Evolutionary conservation across 1,140 invertebrate genomes (phyloP), one percentile per base, ranked within the genome.

Genomic region (Carposina sasakii): DNA sequence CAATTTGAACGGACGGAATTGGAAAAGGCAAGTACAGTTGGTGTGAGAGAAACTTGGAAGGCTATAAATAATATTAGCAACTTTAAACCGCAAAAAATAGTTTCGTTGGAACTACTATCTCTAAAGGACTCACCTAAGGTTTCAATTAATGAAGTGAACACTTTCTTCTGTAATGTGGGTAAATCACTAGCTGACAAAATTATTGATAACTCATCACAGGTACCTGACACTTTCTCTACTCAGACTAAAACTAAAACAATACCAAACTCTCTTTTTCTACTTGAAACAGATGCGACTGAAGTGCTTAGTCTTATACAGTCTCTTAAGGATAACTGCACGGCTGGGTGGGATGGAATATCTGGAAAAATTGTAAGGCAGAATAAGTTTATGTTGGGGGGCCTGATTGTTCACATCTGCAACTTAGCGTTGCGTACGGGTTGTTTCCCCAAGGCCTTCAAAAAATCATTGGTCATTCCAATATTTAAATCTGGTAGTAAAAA

Each of bases 21-120:
- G 2, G 34, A 41, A 6, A 43, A 41, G 21, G 34, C 42, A 4
- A 41, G 47, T 31, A 26, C 28, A 12, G 46, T 52, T 16, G 44
- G 20, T 13, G n/a, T n/a, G n/a, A 59, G 54, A 37, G 43, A 47
- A 22, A 26, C 54, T 13, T 59, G 56, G 56, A 19, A 37, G 19
- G 26, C 16, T 6, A 54, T 59, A 13, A 59, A 59, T 48, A 33
- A 34, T 8, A 31, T 54, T 10, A 44, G 23, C n/a, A 13, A 28
- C 10, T 21, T 39, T 1, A 39, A 19, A 3, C 10, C 8, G 12
- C 17, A 13, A 2, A 34, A 15, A 17, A 17, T 16, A 2, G 15
- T 13, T 15, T n/a, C 2, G 2, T 16, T 16, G 3, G 33, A 34
- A 15, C 33, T 34, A 34, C 33, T 34, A 16, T 34, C 33, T 13